Conservation (phyloP, 2,888 invertebrate genomes). For the Phaedon cochleariae region DNA sequence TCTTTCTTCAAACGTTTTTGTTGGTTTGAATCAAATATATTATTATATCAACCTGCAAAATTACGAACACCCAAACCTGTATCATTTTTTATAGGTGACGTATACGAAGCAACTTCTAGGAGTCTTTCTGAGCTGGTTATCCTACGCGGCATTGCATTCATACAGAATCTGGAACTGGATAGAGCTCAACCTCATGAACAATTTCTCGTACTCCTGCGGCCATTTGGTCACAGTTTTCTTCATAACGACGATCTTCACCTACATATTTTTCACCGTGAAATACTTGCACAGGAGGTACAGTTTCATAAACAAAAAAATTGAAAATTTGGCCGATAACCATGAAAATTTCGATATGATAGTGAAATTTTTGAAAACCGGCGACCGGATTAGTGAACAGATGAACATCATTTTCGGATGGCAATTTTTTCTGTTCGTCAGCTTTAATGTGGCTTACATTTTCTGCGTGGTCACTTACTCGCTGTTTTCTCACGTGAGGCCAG, state of each 20-base stretch:
- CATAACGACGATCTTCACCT: background rate
- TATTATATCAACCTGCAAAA: no score
- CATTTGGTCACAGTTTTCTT: background rate
- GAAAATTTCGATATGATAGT: background rate
- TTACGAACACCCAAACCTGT: background rate
- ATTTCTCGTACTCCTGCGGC: background rate
- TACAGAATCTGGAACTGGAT: conserved; percentile 1
- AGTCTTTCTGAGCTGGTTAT: background rate
- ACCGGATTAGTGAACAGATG: background rate
- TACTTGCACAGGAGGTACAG: background rate
- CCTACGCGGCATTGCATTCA: background rate
- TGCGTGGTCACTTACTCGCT: background rate
- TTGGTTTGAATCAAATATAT: no score
- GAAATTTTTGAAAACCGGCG: background rate
- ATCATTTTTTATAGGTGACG: background rate
- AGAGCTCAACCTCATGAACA: background rate
- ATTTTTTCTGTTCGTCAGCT: background rate
- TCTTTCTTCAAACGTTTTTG: no score
- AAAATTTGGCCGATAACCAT: background rate
- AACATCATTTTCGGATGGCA: background rate
- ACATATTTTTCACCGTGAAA: background rate
- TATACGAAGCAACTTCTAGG: background rate
- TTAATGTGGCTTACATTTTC: background rate
- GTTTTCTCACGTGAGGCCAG: background rate
- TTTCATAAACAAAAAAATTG: background rate